These are phyloP conservation scores for Lydus trimaculatus DNA, from an alignment of 2,888 invertebrate genomes.

Conservation along the genomic window DNA sequence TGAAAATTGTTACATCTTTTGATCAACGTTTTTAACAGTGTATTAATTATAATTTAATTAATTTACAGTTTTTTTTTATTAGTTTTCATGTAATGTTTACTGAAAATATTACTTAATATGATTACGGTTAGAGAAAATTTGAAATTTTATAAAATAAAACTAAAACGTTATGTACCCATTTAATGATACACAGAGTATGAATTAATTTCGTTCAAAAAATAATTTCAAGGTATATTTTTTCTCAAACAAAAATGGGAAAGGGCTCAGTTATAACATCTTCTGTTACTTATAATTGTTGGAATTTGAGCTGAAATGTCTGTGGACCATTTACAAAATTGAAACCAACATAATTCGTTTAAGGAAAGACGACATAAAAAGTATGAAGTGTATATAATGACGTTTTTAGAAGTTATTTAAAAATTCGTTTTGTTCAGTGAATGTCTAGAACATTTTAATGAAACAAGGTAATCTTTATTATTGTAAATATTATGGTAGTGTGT, in stretches of 20 bases:
- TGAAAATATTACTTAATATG: background rate
- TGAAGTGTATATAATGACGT: background rate
- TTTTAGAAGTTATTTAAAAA: slow-evolving; percentile 1
- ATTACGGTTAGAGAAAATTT: background rate
- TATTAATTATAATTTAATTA: no score
- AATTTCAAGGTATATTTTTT: slow-evolving; percentile 17
- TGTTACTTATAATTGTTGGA: slow-evolving; percentile 21
- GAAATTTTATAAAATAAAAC: background rate
- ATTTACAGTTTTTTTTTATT: background rate
- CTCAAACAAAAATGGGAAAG: slow-evolving; percentile 10
- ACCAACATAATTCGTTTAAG: slow-evolving; percentile 18
- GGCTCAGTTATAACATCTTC: slow-evolving; percentile 16
- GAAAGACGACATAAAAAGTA: slow-evolving; percentile 15
- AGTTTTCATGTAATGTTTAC: background rate
- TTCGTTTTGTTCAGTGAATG: background rate
- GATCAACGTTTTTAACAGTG: background rate
- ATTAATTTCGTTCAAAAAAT: slow-evolving; percentile 8
- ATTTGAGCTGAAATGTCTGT: slow-evolving; percentile 20
- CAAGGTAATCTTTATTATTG: background rate
- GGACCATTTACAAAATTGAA: slow-evolving; percentile 23
- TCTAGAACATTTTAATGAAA: background rate
- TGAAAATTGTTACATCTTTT: background rate
- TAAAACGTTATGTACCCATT: no score
- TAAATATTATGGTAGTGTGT: slow-evolving; percentile 25
- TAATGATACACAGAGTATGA: no score